Evolutionary conservation across 2,888 invertebrate species (phyloP).

Genomic region (Volucella inanis): DNA sequence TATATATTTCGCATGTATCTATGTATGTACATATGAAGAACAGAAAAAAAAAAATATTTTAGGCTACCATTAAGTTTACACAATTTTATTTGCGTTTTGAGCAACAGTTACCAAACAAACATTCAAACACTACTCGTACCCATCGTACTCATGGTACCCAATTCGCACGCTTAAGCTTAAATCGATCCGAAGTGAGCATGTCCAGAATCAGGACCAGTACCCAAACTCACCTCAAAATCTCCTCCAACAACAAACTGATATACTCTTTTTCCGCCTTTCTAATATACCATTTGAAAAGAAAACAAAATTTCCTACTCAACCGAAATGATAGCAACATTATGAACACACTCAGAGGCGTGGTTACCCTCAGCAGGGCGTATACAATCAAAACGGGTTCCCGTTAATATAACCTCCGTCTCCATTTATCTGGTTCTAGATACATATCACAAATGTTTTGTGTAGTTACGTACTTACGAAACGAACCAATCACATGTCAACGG

Average conservation of each 20-base stretch:
- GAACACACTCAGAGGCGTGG: slow-evolving; percentile 67
- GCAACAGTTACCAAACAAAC: slow-evolving; percentile 58
- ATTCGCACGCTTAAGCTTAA: not conserved
- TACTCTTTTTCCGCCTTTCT: slow-evolving; percentile 1
- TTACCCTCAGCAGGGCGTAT: slow-evolving; percentile 64
- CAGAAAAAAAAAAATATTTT: not conserved
- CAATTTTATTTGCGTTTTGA: slow-evolving; percentile 37
- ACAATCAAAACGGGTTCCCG: slow-evolving; percentile 60
- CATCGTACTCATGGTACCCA: not conserved
- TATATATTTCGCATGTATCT: too few relatives aligned
- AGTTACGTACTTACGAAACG: slow-evolving; percentile 21
- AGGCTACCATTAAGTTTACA: not conserved
- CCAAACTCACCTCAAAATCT: slow-evolving; percentile 24
- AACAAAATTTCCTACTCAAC: slow-evolving; percentile 62
- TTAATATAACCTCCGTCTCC: slow-evolving; percentile 49
- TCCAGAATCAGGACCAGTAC: slow-evolving; percentile 21
- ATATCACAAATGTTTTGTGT: slow-evolving; percentile 26
- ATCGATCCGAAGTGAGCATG: slow-evolving; percentile 62
- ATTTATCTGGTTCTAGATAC: slow-evolving; percentile 40
- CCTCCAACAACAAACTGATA: slow-evolving; percentile 19
- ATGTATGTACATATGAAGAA: too few relatives aligned
- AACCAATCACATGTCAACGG: slow-evolving; percentile 66
- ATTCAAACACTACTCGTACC: slow-evolving; percentile 24
- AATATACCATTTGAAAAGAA: not conserved
- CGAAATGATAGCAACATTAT: slow-evolving; percentile 64